Percentiles rank a stretch among this genome's conserved stretches.
Conservation (phyloP, 1,140 invertebrate species). For the Drosophila pachea region DNA sequence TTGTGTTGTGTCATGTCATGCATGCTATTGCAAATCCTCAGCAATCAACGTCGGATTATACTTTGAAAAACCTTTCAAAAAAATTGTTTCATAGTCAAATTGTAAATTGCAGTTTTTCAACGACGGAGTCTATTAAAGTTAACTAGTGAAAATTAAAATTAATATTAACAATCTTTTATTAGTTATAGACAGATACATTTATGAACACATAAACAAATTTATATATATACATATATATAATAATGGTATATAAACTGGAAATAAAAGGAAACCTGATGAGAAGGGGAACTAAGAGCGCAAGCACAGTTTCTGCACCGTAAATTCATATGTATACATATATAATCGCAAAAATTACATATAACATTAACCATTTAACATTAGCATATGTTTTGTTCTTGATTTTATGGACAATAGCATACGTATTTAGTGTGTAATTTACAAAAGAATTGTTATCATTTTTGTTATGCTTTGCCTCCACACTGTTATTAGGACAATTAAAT, state of each 20-base stretch:
- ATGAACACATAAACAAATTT: slow-evolving; percentile 3
- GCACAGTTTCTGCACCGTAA: slow-evolving; percentile 28
- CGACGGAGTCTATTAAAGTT: slow-evolving; percentile 76
- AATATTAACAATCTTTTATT: slow-evolving; percentile 54
- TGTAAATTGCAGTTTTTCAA: slow-evolving; percentile 62
- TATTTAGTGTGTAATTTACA: slow-evolving; percentile 36
- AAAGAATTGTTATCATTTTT: slow-evolving; percentile 65
- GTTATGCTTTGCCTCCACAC: slow-evolving; percentile 72
- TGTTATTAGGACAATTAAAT: slow-evolving; percentile 76
- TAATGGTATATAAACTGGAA: slow-evolving; percentile 27
- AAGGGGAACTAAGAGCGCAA: slow-evolving; percentile 12
- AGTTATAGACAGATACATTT: slow-evolving; percentile 47
- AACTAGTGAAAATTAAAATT: slow-evolving; percentile 51
- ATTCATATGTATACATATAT: slow-evolving; percentile 5
- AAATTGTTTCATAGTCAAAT: slow-evolving; percentile 22
- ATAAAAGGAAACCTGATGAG: slow-evolving; percentile 11
- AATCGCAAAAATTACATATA: slow-evolving; percentile 9
- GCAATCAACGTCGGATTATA: slow-evolving; percentile 17
- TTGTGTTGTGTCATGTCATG: too few relatives aligned
- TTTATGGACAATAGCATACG: slow-evolving; percentile 23
- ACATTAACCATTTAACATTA: not conserved
- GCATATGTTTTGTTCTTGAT: slow-evolving; percentile 7
- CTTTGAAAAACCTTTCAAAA: slow-evolving; percentile 22
- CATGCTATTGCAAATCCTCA: too few relatives aligned
- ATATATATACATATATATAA: slow-evolving; percentile 39